Evolutionary conservation across 2,888 invertebrate genomes (phyloP), one percentile per base, ranked within the genome.

Genomic region (Coecobrya sp.): DNA sequence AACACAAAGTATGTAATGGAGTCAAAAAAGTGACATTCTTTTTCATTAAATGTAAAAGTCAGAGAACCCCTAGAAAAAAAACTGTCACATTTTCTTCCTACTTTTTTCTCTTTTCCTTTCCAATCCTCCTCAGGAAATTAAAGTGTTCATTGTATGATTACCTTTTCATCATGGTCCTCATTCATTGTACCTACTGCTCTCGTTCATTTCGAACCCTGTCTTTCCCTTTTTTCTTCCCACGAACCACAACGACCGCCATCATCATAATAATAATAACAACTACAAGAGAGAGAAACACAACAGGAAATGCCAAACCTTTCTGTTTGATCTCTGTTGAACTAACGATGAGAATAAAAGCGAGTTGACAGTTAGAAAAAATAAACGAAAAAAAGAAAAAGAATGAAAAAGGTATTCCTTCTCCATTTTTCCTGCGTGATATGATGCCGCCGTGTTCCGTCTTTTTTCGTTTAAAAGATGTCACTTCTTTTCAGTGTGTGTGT

Each of bases 141-240:
- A 94, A 93, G 49, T 91, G 1, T 94, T 94, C 25, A 93, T 85
- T n/a, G 93, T 94, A 93, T 94, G 25, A 85, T 76, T 84, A 94
- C 94, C 87, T 88, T 81, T 68, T 68, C 68, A 68, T 68, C 68
- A 36, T 16, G 19, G 52, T 85, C 62, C 22, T 59, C 65, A 52
- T 25, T 30, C 27, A 84, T 65, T 89, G 45, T 91, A 36, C 73
- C 42, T 27, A 42, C 16, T 73, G 49, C 85, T 25, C 22, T 52
- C 55, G 42, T 49, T 36, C 36, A 36, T 81, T 89, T 81, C 30
- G 25, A 27, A 25, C 45, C 25, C 25, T 88, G 25, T 49, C 52
- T n/a, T n/a, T 73, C 22, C 52, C 65, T 25, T 82, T 30, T 52
- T 65, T 65, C 27, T 65, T 10, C 65, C 36, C 36, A 36, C 27